Evolutionary conservation across 2,797 vertebrate genomes (phyloP).

Genomic region (Diglossa cyanea): DNA sequence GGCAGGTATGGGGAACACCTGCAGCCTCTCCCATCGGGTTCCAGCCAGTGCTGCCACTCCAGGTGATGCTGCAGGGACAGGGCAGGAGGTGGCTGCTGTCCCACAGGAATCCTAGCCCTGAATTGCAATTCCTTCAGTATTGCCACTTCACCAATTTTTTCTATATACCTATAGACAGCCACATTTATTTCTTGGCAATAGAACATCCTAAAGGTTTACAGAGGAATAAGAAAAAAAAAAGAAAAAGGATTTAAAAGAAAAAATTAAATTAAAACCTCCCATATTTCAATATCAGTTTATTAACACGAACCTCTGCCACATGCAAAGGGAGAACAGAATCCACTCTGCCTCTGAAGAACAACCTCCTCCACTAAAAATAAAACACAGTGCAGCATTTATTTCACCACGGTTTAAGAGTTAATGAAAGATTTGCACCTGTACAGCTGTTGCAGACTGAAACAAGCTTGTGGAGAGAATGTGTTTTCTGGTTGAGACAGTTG

Average conservation of each 20-base stretch:
- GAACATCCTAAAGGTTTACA: neutral
- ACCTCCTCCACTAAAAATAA: conserved; percentile 63
- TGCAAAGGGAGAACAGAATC: conserved; percentile 14
- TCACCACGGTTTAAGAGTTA: conserved; percentile 79
- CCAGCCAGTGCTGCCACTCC: accelerated
- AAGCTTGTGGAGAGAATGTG: conserved; percentile 70
- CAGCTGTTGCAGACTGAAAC: conserved; percentile 75
- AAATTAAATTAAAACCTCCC: neutral
- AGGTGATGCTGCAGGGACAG: neutral
- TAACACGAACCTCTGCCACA: neutral
- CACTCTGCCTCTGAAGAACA: conserved; percentile 26
- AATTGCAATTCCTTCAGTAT: neutral
- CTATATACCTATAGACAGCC: neutral
- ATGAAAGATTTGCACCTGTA: conserved; percentile 94
- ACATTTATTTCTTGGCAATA: neutral
- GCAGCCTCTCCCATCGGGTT: accelerated
- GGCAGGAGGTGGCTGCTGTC: neutral
- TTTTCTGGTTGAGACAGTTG: conserved; percentile 83
- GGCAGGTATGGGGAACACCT: neutral
- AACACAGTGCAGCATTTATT: conserved; percentile 65
- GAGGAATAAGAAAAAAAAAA: neutral
- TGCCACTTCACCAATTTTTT: neutral
- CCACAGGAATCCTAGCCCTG: neutral
- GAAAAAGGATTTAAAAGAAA: neutral
- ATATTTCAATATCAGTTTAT: neutral